Conservation (phyloP, 2,888 invertebrate species). For the Caenorhabditis afra region DNA sequence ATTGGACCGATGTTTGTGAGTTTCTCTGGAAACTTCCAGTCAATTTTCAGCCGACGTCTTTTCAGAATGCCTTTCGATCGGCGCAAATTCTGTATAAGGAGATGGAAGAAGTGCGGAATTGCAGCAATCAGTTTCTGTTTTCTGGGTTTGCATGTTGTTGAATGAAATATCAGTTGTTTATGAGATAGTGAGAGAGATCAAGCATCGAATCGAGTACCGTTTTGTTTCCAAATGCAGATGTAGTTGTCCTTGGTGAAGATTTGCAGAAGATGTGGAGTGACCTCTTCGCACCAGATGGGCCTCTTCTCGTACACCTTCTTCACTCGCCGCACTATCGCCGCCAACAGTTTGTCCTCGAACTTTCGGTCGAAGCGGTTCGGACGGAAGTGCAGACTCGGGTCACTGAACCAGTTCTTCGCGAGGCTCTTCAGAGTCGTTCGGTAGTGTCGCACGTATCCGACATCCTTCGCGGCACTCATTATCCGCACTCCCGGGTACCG, state of each 20-base stretch:
- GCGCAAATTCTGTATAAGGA: no score
- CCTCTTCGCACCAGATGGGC: slow-evolving; percentile 4
- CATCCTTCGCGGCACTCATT: not conserved
- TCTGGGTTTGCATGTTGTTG: no score
- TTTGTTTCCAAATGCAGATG: not conserved
- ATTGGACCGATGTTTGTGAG: slow-evolving; percentile 57
- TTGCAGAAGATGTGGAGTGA: not conserved
- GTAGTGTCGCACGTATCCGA: no score
- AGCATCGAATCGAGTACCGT: not conserved
- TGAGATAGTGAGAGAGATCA: no score
- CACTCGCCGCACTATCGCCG: not conserved
- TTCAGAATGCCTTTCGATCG: no score
- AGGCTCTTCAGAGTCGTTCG: no score
- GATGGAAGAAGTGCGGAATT: no score
- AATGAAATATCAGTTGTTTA: no score
- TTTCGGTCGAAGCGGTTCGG: not conserved
- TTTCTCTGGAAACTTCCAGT: slow-evolving; percentile 1
- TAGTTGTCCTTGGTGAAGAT: not conserved
- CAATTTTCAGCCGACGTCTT: no score
- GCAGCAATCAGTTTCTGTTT: no score
- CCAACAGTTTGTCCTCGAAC: slow-evolving; percentile 5
- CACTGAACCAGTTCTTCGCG: no score
- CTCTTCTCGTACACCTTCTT: slow-evolving; percentile 3
- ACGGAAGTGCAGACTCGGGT: no score
- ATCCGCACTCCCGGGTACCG: not conserved